Evolutionary conservation across 2,888 invertebrate genomes (phyloP), one percentile per base, ranked within the genome.

Genomic region (Pollenia amentaria): DNA sequence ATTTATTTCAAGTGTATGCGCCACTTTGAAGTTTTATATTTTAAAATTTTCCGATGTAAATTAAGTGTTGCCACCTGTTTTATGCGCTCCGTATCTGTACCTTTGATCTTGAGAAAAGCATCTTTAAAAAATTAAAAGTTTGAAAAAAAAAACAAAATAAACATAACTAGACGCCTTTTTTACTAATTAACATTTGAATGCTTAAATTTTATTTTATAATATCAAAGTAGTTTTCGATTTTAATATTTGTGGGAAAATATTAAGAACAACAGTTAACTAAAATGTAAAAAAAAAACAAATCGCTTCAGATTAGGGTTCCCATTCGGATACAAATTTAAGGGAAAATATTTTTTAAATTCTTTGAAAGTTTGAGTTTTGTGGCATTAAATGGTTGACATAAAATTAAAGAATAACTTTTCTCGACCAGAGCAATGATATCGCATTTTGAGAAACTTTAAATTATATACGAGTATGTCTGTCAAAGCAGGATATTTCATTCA

Each of bases 21-120:
- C 82, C 84, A 88, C 89, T 91, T 90, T 89, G 90, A 91, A 89
- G 90, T 90, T 90, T 90, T 90, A 90, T 91, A 51, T 78, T 64
- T 16, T 18, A 88, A 89, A 89, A 90, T 53, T 55, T 89, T 89
- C 89, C 90, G 90, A 91, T 90, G 91, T 89, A 90, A 91, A 91
- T 44, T 90, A 89, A 89, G 89, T 88, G 91, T 89, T 91, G 92
- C 92, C 92, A 91, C 91, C 91, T 91, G 92, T 90, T 91, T 90
- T 89, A 88, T 67, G 55, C 18, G 10, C 7, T 16, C 6, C 1
- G 48, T 40, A 7, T 14, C 53, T 21, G 40, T 14, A 29, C 6
- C 40, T 57, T 6, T n/a, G n/a, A n/a, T n/a, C n/a, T 55, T 55
- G 29, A n/a, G 10, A 21, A 62, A 42, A 76, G 21, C n/a, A 29